phyloP scores from a whole-genome alignment of 2,113 vertebrate genomes.

The Lepidothrix coronata region DNA sequence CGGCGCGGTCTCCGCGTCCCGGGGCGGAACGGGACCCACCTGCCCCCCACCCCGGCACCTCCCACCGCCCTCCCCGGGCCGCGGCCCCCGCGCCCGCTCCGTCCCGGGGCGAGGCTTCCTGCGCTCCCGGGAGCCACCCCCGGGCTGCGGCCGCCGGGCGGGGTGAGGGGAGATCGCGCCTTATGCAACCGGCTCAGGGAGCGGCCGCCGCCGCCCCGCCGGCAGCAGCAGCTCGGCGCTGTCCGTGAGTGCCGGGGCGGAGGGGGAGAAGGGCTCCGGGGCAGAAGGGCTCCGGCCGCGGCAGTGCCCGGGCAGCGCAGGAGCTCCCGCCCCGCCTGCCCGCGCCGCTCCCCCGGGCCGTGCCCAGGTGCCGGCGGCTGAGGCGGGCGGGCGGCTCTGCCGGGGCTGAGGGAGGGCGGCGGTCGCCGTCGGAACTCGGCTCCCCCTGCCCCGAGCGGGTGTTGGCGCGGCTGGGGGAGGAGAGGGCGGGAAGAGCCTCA shows the following conservation, averaged over 20 bases:
- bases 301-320: background rate
- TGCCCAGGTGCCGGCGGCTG: background rate
- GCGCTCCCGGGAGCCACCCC: background rate
- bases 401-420: background rate
- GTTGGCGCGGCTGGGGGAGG: background rate
- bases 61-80: too few relatives aligned
- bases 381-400: background rate
- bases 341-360: too few relatives aligned
- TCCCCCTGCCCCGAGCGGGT: background rate
- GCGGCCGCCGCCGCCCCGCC: background rate
- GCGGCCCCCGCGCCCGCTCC: too few relatives aligned
- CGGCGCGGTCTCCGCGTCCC: accelerated
- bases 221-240: background rate
- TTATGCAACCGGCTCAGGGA: background rate
- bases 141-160: background rate
- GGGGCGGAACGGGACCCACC: background rate
- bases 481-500: background rate
- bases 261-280: background rate
- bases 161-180: background rate
- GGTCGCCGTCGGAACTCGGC: background rate
- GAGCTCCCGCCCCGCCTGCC: background rate
- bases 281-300: background rate
- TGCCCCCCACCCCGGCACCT: background rate
- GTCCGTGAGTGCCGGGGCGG: background rate
- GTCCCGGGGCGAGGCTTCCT: background rate